A percentile compares a stretch with the other conserved stretches of the same genome.
phyloP scores from a whole-genome alignment of 1,140 invertebrate genomes.

The Mercenaria mercenaria region DNA sequence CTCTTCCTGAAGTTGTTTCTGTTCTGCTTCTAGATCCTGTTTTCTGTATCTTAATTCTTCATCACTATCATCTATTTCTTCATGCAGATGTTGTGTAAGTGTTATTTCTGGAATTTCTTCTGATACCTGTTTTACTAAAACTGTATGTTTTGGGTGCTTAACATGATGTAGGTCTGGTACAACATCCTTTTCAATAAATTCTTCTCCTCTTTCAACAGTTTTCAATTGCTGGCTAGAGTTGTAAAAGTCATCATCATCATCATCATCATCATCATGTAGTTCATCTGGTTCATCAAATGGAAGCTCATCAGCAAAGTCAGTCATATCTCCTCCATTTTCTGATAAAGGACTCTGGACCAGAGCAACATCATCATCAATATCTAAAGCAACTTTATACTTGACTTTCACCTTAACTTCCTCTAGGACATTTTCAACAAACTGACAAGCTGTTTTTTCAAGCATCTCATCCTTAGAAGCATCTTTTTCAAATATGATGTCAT shows the following conservation, averaged over 20 bases:
- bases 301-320: slow-evolving; percentile 59
- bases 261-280: neutral
- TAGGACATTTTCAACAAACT: slow-evolving; percentile 83
- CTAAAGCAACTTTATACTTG: slow-evolving; percentile 56
- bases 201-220: slow-evolving; percentile 51
- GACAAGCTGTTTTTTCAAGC: slow-evolving; percentile 75
- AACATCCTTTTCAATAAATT: slow-evolving; percentile 38
- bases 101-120: slow-evolving; percentile 90
- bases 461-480: slow-evolving; percentile 61
- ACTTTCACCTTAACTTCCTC: slow-evolving; percentile 74
- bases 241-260: slow-evolving; percentile 18
- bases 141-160: slow-evolving; percentile 50
- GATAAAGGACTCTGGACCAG: slow-evolving; percentile 50
- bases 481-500: slow-evolving; percentile 57
- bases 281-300: slow-evolving; percentile 62
- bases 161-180: neutral
- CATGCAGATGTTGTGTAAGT: slow-evolving; percentile 90
- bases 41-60: slow-evolving; percentile 45
- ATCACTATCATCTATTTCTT: slow-evolving; percentile 86
- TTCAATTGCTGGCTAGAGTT: neutral
- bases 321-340: slow-evolving; percentile 65
- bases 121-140: slow-evolving; percentile 83
- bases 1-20: slow-evolving; percentile 41
- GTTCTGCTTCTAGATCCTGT: slow-evolving; percentile 44
- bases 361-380: slow-evolving; percentile 65